A percentile compares a stretch with the other conserved stretches of the same genome.
These are phyloP conservation scores for Anthophora plumipes DNA, from an alignment of 2,888 invertebrate genomes.

Conservation along the genomic window DNA sequence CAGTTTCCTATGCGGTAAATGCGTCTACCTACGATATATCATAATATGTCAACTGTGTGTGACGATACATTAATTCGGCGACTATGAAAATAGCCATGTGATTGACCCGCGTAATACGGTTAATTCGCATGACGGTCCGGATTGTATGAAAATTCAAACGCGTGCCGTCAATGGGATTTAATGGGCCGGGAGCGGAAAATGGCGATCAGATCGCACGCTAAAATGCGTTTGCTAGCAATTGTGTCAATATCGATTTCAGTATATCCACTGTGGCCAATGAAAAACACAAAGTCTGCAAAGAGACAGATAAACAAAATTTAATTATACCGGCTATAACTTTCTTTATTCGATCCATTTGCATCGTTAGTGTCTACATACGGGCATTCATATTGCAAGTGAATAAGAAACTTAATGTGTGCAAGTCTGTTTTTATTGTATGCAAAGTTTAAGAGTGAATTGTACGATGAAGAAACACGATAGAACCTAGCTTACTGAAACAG, in stretches of 20 bases:
- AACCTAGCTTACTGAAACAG: no score
- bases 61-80: conserved; percentile 56
- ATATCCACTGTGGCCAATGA: no score
- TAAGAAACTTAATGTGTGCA: no score
- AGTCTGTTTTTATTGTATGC: no score
- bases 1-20: background rate
- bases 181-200: conserved; percentile 48
- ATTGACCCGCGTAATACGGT: conserved; percentile 56
- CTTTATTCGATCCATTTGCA: no score
- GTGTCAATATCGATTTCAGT: background rate
- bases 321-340: no score
- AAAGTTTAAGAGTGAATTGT: no score
- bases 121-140: conserved; percentile 57
- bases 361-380: no score
- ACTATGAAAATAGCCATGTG: conserved; percentile 59
- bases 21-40: conserved; percentile 32
- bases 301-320: no score
- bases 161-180: conserved; percentile 51
- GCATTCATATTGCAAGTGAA: no score
- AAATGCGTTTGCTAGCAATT: conserved; percentile 39
- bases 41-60: conserved; percentile 45
- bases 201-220: conserved; percentile 29
- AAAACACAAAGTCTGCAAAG: no score
- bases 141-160: conserved; percentile 63
- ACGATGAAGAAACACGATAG: no score